Conservation (phyloP, 1,140 invertebrate genomes). For the Lineus longissimus region DNA sequence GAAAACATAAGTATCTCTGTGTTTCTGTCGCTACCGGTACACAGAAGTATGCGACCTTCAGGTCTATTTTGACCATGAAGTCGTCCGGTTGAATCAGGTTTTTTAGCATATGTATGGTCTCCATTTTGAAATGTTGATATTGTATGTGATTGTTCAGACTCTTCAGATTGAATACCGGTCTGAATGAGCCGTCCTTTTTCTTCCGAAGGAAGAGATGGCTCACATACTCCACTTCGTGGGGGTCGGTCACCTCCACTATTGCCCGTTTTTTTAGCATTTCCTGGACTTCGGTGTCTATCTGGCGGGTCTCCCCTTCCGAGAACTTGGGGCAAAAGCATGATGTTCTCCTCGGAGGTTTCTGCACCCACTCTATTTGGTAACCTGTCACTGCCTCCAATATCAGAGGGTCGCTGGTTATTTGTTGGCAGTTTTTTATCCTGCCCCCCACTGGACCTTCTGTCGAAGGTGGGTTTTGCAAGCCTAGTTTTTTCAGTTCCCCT, state of each 20-base stretch:
- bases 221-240: background rate
- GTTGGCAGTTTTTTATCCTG: background rate
- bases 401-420: background rate
- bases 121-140: slow-evolving; percentile 5
- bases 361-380: background rate
- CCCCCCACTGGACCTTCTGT: background rate
- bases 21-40: background rate
- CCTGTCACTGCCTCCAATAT: slow-evolving; percentile 1
- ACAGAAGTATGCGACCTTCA: background rate
- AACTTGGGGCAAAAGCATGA: background rate
- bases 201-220: slow-evolving; percentile 2
- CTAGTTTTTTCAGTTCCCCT: background rate
- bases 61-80: slow-evolving; percentile 1
- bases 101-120: background rate
- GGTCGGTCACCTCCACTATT: background rate
- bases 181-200: slow-evolving; percentile 5
- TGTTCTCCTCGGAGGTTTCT: background rate
- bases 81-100: background rate
- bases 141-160: background rate
- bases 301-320: background rate
- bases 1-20: slow-evolving; percentile 5
- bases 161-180: slow-evolving; percentile 6
- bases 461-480: background rate
- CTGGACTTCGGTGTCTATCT: background rate
- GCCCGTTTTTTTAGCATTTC: background rate